Evolutionary conservation across 2,888 invertebrate genomes (phyloP), one percentile per base, ranked within the genome.

Genomic region (Euphydryas editha): DNA sequence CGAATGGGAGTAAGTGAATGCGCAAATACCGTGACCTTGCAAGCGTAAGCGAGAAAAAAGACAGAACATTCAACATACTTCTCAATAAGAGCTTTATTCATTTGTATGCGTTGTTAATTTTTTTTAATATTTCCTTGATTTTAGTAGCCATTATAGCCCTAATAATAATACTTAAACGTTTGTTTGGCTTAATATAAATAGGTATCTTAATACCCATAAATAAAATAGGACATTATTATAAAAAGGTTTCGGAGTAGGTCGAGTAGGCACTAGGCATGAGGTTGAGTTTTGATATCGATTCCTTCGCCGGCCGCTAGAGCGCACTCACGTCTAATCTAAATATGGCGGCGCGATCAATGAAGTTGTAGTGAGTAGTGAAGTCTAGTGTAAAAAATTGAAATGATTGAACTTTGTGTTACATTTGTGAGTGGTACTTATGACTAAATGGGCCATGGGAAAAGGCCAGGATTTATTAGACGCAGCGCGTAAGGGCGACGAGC

Each of bases 401-500:
- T 88, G 86, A 80, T 84, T 76, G 75, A 79, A 79, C 76, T 81
- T 77, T 86, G 90, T 93, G 91, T 92, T 87, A 88, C 90, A 93
- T 92, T 90, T 86, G 85, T 88, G 88, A 83, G 85, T 88, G 85
- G 80, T 83, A 80, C 75, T 81, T 80, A 78, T 72, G 76, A 81
- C 85, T 86, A 82, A 83, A 90, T 89, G 90, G 92, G 90, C 87
- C 86, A 99, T 99, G 98, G 98, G 98, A 87, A 98, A 98, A 93
- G 98, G 99, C 92, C 98, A 98, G 92, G 98, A 99, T 93, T 95
- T 99, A 90, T 94, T 99, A 88, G 98, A 99, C 87, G 99, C 98
- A 79, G 98, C 98, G 77, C 95, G 98, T 81, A 97, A 96, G 93
- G 99, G 98, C 85, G 97, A 98, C 91, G 95, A 96, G 81, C 94